Base-by-base conservation (phyloP, 2,113 vertebrate species). In the Podarcis raffonei region DNA sequence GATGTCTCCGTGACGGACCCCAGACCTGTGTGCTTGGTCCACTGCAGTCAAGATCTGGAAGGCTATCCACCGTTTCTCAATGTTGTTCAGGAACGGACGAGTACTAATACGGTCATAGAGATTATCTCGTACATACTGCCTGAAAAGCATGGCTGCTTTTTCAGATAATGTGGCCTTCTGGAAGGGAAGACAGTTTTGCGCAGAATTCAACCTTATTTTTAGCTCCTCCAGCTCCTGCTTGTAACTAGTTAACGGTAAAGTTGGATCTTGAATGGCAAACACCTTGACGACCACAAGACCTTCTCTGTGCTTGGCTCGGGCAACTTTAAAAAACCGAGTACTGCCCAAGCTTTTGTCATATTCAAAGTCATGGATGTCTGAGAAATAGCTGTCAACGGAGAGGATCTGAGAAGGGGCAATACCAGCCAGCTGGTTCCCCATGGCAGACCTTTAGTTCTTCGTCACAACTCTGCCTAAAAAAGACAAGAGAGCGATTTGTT, bases 301-400 rank as follows among this genome's bases (percentile, higher is more conserved):
- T 95, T 99, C 99, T 0, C 98, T 96, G 93, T 99, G 99, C 90
- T 99, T 99, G 20, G 98, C 98, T 16, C 99, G 97, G 15, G 99
- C 99, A 85, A 99, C 99, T 94, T 99, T 99, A 95, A 99, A 99
- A 95, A 99, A 99, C 6, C 99, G 98, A 0, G 98, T 99, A 93
- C 98, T 99, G 78, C 99, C 99, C 92, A 99, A 95, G 88, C 98
- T 99, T 94, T 98, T 99, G 90, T 99, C 98, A 69, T 99, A 99
- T 84, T 99, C 98, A 77, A 98, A 99, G 95, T 99, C 98, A 57
- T 99, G 98, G 92, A 99, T 99, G 93, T 99, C 99, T 0, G 98
- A 99, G 96, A 99, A 99, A 96, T 99, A 99, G 93, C 99, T 99
- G 96, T 99, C 99, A 87, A 99, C 99, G 0, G 99, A 99, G 39